Base-by-base conservation (phyloP, 1,140 invertebrate genomes). In the Bombus affinis region DNA sequence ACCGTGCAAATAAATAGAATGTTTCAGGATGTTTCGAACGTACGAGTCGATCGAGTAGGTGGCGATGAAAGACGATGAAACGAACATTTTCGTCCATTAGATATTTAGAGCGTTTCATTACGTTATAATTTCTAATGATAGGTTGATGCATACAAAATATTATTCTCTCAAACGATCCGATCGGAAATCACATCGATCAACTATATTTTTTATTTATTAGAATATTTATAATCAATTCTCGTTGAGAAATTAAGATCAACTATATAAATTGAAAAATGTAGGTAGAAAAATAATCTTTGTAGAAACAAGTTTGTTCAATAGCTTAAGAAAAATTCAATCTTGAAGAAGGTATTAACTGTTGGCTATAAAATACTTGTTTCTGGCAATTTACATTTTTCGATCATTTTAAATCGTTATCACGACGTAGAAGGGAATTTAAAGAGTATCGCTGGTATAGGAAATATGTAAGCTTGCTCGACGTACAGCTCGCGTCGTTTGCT, bases 381-480 rank as follows among this genome's bases (percentile, higher is more conserved):
- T 53, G 18, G 6, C 6, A 53, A 53, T 53, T 53, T 18, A 53
- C 18, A 53, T 22, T 53, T 53, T 22, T 53, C 47, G 18, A 53
- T 22, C 47, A 8, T 53, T 53, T 18, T 53, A 22, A 62, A 62
- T n/a, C 59, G 28, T 62, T 62, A n/a, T 62, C 59, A 62, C 28
- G 59, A 28, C 12, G 15, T 3, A 37, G 37, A 77, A 71, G 22
- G 25, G 22, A 57, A 8, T 53, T 53, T 53, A 53, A 53, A 53
- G 47, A 53, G 47, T 53, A 53, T 53, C 47, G 15, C 15, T 53
- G 47, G 47, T 3, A 35, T 28, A 25, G 74, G 12, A 28, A 35
- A 57, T 42, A 59, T 35, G 68, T 47, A 66, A 70, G 87, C 4
- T n/a, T 22, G 75, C 25, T 62, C 13, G 59, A 47, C 62, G 77